A percentile compares a stretch with the other conserved stretches of the same genome.
These are phyloP conservation scores for Orthonychiurus folsomi DNA, from an alignment of 2,888 invertebrate species.

Conservation along the genomic window DNA sequence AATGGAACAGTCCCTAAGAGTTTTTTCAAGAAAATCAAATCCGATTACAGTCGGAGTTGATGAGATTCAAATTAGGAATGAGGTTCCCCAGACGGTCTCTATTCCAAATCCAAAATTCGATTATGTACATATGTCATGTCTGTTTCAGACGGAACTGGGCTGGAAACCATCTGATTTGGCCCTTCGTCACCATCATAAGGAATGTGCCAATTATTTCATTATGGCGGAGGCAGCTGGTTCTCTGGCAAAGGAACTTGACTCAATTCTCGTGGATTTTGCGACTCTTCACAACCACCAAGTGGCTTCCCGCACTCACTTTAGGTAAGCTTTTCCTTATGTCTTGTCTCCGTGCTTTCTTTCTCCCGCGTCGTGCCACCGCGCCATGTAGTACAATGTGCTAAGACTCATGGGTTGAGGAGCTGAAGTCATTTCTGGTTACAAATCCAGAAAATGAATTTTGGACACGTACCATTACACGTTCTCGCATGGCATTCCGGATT, in stretches of 20 bases:
- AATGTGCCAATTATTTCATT: constrained; percentile 38
- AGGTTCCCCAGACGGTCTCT: no score
- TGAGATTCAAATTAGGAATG: no score
- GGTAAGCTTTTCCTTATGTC: constrained; percentile 19
- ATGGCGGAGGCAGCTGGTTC: constrained; percentile 37
- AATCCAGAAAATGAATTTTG: no score
- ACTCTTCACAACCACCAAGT: constrained; percentile 33
- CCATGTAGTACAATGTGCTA: no score
- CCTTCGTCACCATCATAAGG: constrained; percentile 33
- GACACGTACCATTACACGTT: no score
- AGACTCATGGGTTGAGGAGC: no score
- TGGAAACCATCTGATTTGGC: constrained; percentile 37
- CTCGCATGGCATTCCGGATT: no score
- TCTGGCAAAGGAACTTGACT: constrained; percentile 31
- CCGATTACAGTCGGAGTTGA: background rate
- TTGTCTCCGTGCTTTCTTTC: background rate
- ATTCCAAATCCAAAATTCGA: no score
- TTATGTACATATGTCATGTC: no score
- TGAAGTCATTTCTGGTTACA: no score
- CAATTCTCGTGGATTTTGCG: constrained; percentile 26
- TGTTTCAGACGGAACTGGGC: constrained; percentile 36
- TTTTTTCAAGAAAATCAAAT: no score
- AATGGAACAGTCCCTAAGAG: no score
- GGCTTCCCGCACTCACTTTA: constrained; percentile 32
- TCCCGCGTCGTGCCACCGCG: background rate